Conservation (phyloP, 2,888 invertebrate genomes). For the Zootermopsis nevadensis region DNA sequence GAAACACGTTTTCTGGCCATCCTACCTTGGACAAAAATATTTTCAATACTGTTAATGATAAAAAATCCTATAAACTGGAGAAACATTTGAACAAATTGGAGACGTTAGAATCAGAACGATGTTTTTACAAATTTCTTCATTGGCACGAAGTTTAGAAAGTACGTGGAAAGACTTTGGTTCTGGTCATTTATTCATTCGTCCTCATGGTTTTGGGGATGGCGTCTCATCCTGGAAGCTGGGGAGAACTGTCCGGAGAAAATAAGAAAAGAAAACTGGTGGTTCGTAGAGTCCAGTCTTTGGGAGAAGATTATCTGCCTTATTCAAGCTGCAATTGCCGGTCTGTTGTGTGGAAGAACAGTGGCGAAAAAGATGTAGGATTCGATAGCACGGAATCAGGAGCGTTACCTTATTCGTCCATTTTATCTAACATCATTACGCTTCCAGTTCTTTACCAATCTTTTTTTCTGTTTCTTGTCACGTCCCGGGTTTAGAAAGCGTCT, state of each 20-base stretch:
- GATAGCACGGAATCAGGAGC: not conserved
- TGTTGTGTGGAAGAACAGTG: not conserved
- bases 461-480: constrained; percentile 4
- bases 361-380: not conserved
- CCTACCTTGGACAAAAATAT: too few species aligned
- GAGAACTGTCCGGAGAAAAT: not conserved
- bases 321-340: not conserved
- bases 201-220: not conserved
- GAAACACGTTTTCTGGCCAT: too few species aligned
- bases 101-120: too few species aligned
- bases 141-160: too few species aligned
- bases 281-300: not conserved
- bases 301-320: constrained; percentile 6
- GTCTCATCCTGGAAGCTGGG: not conserved
- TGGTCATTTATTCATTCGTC: not conserved
- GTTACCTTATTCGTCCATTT: constrained; percentile 16
- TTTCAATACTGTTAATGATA: too few species aligned
- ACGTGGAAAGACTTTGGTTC: not conserved
- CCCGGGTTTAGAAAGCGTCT: not conserved
- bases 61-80: too few species aligned
- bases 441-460: not conserved
- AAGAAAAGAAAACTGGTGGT: not conserved
- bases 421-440: constrained; percentile 2
- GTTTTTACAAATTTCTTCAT: too few species aligned
- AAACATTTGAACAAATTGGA: too few species aligned